These are phyloP conservation scores for Brassicogethes aeneus DNA, from an alignment of 2,888 invertebrate species.

Conservation along the genomic window DNA sequence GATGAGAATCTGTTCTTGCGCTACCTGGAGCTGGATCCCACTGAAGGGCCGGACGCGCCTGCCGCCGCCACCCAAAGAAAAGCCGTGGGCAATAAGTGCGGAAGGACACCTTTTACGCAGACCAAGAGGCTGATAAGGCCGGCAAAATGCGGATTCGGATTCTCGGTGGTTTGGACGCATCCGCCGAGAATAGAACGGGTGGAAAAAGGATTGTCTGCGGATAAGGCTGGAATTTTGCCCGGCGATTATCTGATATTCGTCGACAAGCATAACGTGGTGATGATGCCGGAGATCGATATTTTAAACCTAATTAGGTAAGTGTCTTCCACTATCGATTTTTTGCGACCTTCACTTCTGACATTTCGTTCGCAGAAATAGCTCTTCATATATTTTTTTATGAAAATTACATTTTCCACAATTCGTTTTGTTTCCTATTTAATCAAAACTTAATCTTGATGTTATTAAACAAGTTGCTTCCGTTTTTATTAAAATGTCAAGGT, in stretches of 20 bases:
- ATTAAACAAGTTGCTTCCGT: no score
- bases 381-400: background rate
- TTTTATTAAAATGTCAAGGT: no score
- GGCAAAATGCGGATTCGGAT: slow-evolving; percentile 59
- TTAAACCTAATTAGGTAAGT: slow-evolving; percentile 47
- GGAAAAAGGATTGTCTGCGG: slow-evolving; percentile 72
- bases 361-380: no score
- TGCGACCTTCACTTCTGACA: background rate
- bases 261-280: slow-evolving; percentile 79
- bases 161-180: slow-evolving; percentile 83
- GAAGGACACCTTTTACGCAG: slow-evolving; percentile 76
- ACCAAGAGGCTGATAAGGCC: slow-evolving; percentile 51
- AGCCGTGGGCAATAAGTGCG: slow-evolving; percentile 47
- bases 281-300: slow-evolving; percentile 66
- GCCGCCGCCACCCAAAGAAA: slow-evolving; percentile 45
- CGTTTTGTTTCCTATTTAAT: no score
- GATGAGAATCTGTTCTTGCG: slow-evolving; percentile 62
- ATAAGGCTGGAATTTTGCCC: slow-evolving; percentile 70
- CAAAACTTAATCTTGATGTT: no score
- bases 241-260: slow-evolving; percentile 86
- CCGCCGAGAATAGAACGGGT: slow-evolving; percentile 80
- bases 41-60: slow-evolving; percentile 54
- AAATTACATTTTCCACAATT: no score
- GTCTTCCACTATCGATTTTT: slow-evolving; percentile 3
- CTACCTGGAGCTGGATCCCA: slow-evolving; percentile 74